Evolutionary conservation across 2,113 vertebrate species (phyloP).

Genomic region (Astatoreochromis straeleni): DNA sequence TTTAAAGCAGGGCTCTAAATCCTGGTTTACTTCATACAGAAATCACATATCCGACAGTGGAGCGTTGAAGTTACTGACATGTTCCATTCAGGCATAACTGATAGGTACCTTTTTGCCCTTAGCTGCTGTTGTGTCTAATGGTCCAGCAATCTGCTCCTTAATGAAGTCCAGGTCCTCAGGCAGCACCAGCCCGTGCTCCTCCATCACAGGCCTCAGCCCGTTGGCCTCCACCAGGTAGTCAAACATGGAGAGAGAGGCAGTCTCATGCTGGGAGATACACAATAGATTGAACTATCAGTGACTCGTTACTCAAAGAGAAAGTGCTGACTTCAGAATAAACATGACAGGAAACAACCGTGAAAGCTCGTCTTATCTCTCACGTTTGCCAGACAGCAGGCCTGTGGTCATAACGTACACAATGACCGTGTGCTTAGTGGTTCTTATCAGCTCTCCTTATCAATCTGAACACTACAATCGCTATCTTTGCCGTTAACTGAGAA

Average conservation of each 20-base stretch:
- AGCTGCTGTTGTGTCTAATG: slow-evolving; percentile 18
- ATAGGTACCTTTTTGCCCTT: slow-evolving; percentile 13
- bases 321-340: not conserved
- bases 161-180: slow-evolving; percentile 86
- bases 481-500: not conserved
- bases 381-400: not conserved
- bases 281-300: not conserved
- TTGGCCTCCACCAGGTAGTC: slow-evolving; percentile 83
- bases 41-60: not conserved
- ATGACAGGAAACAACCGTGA: not conserved
- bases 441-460: not conserved
- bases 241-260: slow-evolving; percentile 87
- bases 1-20: not conserved
- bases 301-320: no score
- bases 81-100: slow-evolving; percentile 7
- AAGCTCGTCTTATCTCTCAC: not conserved
- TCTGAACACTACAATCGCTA: not conserved
- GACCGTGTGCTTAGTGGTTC: not conserved
- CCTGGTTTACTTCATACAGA: not conserved
- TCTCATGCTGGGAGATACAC: slow-evolving; percentile 77
- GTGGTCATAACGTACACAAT: not conserved
- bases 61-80: not conserved
- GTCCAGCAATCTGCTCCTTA: slow-evolving; percentile 87
- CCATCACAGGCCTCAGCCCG: slow-evolving; percentile 71
- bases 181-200: slow-evolving; percentile 73